Evolutionary conservation across 2,888 invertebrate genomes (phyloP).

Genomic region (Agrochola lota): DNA sequence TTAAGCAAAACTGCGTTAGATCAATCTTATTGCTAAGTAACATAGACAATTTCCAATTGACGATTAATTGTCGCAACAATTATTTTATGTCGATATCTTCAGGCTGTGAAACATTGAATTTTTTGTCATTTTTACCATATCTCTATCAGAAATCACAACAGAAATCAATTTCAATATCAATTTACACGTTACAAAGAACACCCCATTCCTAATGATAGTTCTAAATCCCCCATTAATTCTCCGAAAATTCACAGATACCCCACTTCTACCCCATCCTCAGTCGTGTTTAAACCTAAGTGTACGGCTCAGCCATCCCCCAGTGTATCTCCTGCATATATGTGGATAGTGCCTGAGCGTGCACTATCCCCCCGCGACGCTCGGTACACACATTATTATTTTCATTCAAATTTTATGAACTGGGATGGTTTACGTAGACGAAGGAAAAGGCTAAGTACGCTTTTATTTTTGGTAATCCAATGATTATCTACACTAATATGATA

Average conservation of each 20-base stretch:
- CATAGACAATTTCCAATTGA: neutral
- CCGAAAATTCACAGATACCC: neutral
- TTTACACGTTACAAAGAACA: neutral
- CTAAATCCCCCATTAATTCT: neutral
- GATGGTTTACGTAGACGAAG: neutral
- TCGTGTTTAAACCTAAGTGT: conserved; percentile 2
- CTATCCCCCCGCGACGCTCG: conserved; percentile 20
- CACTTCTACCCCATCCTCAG: no score
- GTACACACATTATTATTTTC: conserved; percentile 45
- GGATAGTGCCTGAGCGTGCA: conserved; percentile 29
- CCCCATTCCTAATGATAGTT: neutral
- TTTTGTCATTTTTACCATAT: neutral
- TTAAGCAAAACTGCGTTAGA: neutral
- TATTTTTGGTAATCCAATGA: neutral
- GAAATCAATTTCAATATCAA: neutral
- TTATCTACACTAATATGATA: no score
- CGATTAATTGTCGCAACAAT: neutral
- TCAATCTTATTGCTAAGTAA: neutral
- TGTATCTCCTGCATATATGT: conserved; percentile 26
- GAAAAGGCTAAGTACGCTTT: conserved; percentile 1
- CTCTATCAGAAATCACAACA: neutral
- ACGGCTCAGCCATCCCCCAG: conserved; percentile 20
- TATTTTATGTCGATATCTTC: neutral
- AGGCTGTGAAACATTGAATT: neutral
- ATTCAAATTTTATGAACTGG: conserved; percentile 47